phyloP scores from a whole-genome alignment of 2,113 vertebrate species.

The Smithornis capensis region DNA sequence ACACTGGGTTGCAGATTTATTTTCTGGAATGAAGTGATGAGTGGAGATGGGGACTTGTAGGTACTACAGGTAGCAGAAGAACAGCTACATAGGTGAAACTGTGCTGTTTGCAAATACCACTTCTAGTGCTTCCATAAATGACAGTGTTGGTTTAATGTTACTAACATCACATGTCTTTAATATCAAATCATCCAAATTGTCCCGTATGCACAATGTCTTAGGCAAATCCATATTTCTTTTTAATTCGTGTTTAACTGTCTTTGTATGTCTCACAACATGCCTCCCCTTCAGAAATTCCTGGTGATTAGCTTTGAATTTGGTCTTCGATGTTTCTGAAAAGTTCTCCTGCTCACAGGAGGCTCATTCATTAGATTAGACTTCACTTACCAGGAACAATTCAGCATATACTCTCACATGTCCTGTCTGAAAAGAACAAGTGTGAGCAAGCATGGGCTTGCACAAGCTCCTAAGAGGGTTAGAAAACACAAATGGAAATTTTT shows the following conservation, averaged over 20 bases:
- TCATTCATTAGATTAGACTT: neutral
- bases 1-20: accelerated
- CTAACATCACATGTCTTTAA: neutral
- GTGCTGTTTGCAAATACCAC: neutral
- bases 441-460: neutral
- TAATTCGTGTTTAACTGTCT: neutral
- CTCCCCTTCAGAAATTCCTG: neutral
- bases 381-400: neutral
- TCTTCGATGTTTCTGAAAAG: neutral
- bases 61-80: neutral
- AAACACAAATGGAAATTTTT: neutral
- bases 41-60: neutral
- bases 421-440: neutral
- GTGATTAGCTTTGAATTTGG: neutral
- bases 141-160: neutral
- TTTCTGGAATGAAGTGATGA: neutral
- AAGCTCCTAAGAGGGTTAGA: neutral
- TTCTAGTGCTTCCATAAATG: neutral
- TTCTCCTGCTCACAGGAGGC: neutral
- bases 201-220: neutral
- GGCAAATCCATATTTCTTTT: neutral
- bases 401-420: neutral
- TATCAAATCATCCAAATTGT: neutral
- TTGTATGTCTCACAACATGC: neutral
- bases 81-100: neutral